Base-by-base conservation (phyloP, 30 jellyfish, hydroid and myxozoan genomes). In the Cassiopea xamachana region DNA sequence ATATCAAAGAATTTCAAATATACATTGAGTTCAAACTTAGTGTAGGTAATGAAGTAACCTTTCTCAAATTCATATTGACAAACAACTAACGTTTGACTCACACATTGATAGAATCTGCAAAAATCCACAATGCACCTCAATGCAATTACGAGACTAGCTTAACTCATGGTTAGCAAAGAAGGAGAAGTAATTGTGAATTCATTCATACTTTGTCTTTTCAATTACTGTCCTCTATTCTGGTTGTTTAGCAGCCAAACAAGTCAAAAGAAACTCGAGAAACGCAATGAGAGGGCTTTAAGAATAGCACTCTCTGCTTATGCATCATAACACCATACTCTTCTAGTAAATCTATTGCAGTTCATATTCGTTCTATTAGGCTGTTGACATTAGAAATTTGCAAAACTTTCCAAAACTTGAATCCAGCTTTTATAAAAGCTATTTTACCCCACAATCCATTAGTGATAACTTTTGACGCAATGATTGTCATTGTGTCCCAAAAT, bases 261-360 rank as follows among this genome's bases (percentile, higher is more conserved):
- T 64, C 84, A 75, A 75, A 75, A 75, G 84, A 75, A 75, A 19
- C 84, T 75, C 1, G 84, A 75, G 64, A 1, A 75, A 75, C 67
- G 0, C 9, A 75, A 75, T 19, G 84, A 75, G 64, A 75, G 60
- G 84, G 84, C 79, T 0, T 39, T 69, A 17, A 15, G 79, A 69
- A 7, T 69, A 69, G 79, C 79, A 15, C 79, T 69, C 10, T 0
- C 79, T 7, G 79, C 12, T 43, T 69, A 69, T 39, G 0, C 69
- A 6, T 59, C 69, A 59, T 59, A 7, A 7, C 0, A 59, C 69
- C 14, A 7, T 6, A 14, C 0, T 6, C 69, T 59, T 59, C 69
- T 14, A 59, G 69, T 59, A 14, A 59, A 59, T 59, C 69, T 59
- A 59, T 14, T 59, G 14, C 69, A 59, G 0, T 59, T 59, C 69